Conservation (phyloP, 2,797 vertebrate species). For the Taenioides sp. region DNA sequence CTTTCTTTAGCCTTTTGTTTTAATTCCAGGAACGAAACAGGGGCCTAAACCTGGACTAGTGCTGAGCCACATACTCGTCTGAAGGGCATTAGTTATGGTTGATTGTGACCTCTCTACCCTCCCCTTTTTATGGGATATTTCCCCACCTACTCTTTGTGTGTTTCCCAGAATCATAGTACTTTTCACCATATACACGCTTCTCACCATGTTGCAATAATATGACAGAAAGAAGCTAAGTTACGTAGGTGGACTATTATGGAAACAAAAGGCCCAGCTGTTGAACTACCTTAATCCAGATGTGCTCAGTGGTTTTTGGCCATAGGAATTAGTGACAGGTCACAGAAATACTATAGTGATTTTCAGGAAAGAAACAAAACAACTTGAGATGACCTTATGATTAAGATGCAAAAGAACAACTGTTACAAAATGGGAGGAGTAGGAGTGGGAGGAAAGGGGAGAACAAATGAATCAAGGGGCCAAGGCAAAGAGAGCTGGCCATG, state of each 20-base stretch:
- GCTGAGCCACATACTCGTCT: conserved; percentile 50
- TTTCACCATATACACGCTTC: conserved; percentile 56
- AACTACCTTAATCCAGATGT: conserved; percentile 61
- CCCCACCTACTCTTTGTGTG: conserved; percentile 2
- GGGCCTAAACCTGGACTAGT: conserved; percentile 37
- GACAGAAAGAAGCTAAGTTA: conserved; percentile 41
- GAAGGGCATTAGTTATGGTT: conserved; percentile 59
- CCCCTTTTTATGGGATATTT: conserved; percentile 18
- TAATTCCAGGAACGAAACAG: conserved; percentile 28
- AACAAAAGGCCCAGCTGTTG: conserved; percentile 59
- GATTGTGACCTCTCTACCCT: conserved; percentile 34
- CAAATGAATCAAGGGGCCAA: conserved; percentile 11
- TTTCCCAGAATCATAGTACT: conserved; percentile 60
- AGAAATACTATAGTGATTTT: conserved; percentile 11
- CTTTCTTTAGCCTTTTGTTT: conserved; percentile 19
- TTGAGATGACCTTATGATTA: conserved; percentile 26
- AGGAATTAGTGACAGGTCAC: conserved; percentile 22
- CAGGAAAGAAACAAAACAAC: conserved; percentile 27
- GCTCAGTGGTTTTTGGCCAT: conserved; percentile 47
- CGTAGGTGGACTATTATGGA: conserved; percentile 40
- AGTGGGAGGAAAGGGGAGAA: conserved; percentile 3
- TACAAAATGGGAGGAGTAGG: conserved; percentile 13
- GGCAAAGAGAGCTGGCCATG: conserved; percentile 16
- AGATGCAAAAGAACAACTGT: conserved; percentile 15
- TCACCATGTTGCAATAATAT: conserved; percentile 65